Evolutionary conservation across 2,113 vertebrate species (phyloP).

Genomic region (Perccottus glenii): DNA sequence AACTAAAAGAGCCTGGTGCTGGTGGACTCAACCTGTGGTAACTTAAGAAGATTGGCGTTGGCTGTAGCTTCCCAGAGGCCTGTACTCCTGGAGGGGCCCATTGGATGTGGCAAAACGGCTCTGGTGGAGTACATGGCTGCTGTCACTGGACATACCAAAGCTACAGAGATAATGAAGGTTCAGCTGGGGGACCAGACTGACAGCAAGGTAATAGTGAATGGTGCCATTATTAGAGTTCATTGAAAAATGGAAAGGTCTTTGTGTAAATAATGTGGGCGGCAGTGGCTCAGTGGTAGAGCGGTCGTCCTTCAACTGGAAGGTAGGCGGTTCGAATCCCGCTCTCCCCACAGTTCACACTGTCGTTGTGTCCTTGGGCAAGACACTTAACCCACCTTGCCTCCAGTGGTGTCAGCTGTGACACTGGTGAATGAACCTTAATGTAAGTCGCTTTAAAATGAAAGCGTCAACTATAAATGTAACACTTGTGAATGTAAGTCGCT

Average conservation of each 20-base stretch:
- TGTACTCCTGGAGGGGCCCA: constrained; percentile 94
- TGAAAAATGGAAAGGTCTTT: neutral
- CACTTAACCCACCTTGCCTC: no score
- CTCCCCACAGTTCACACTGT: no score
- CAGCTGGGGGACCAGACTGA: constrained; percentile 98
- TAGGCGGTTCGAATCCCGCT: no score
- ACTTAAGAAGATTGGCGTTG: constrained; percentile 90
- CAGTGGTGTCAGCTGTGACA: no score
- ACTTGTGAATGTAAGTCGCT: no score
- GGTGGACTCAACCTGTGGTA: constrained; percentile 88
- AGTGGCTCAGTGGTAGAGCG: no score
- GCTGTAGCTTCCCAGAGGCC: constrained; percentile 89
- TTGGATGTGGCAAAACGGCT: constrained; percentile 94
- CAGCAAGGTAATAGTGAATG: constrained; percentile 86
- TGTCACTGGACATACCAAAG: constrained; percentile 86
- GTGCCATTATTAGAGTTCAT: neutral
- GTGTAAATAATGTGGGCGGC: no score
- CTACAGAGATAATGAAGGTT: constrained; percentile 91
- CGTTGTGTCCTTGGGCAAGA: no score
- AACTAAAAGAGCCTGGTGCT: constrained; percentile 80
- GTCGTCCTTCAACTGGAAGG: no score
- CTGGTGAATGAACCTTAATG: no score
- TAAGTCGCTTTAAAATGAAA: no score
- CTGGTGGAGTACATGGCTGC: constrained; percentile 89
- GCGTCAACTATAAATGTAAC: no score